Evolutionary conservation across 2,113 vertebrate species (phyloP), one percentile per base, ranked within the genome.

Genomic region (Labrus mixtus): DNA sequence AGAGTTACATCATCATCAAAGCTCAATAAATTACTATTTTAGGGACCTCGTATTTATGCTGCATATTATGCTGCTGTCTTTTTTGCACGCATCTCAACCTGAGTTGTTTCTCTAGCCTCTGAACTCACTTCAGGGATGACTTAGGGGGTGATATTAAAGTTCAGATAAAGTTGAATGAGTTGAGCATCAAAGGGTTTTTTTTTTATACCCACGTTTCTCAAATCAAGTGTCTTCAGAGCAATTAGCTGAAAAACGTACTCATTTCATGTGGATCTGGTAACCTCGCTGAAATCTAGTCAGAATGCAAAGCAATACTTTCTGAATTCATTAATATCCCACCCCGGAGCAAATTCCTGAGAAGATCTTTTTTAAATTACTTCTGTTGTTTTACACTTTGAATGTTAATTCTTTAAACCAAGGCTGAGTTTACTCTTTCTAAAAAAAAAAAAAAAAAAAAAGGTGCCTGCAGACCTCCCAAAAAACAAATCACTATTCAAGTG

Each of bases 141-240:
- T 69, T 29, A 17, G 15, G 15, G 9, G 51, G 43, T 46, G 39
- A 70, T 46, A 53, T 43, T 23, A 20, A 33, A 66, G 57, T 71
- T 77, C 68, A 68, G 25, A 61, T 68, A 15, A 75, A 62, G 70
- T 69, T 63, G 15, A 71, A 76, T 57, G 64, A 87, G 58, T 62
- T 54, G 68, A 69, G 59, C 76, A 63, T 73, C 45, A 82, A 71
- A 78, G 68, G 29, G 29, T 29, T 68, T 68, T 36, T 1, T 3
- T 67, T 46, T 69, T 60, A n/a, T n/a, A 73, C 60, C 59, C 33
- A 68, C 39, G 54, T 86, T 76, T 57, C 55, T 64, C 8, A 69
- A 78, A 74, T 79, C 6, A 63, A 2, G 45, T 58, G 3, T 48
- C 10, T 56, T 73, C 12, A 17, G 13, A 70, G 56, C 13, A 23